Percentiles rank a stretch among this genome's conserved stretches.
Conservation (phyloP, 2,113 vertebrate species). For the Cavia porcellus region DNA sequence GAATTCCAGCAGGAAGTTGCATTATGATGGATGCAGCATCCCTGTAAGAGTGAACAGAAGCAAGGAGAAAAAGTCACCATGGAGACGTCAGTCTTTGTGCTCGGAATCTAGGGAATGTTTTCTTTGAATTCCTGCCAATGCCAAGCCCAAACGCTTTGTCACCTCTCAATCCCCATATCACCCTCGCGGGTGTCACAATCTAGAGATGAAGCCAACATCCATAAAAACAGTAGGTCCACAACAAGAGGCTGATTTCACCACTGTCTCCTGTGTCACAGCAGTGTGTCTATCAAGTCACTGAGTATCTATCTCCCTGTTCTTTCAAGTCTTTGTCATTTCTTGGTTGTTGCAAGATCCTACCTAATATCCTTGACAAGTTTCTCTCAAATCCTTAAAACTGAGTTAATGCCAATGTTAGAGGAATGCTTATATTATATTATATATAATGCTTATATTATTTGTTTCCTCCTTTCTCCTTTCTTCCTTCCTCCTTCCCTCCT, state of each 20-base stretch:
- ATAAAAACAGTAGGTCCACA: background rate
- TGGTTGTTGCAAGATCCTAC: background rate
- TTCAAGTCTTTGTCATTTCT: background rate
- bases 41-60: background rate
- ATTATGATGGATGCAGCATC: background rate
- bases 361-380: background rate
- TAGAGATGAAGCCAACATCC: background rate
- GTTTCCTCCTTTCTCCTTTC: background rate
- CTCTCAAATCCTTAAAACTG: conserved; percentile 16
- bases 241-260: background rate
- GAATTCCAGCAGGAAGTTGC: background rate
- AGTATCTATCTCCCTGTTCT: background rate
- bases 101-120: background rate
- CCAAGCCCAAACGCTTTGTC: background rate
- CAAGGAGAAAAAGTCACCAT: background rate
- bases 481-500: too few relatives aligned
- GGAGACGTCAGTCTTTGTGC: background rate
- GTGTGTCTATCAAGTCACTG: too few relatives aligned
- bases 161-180: background rate
- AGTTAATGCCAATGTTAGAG: background rate
- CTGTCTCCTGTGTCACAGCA: background rate
- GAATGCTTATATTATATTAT: background rate
- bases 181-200: background rate
- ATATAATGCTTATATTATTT: background rate
- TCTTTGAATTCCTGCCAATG: background rate